Evolutionary conservation across 2,113 vertebrate genomes (phyloP), one percentile per base, ranked within the genome.

Genomic region (Taxidea taxus): DNA sequence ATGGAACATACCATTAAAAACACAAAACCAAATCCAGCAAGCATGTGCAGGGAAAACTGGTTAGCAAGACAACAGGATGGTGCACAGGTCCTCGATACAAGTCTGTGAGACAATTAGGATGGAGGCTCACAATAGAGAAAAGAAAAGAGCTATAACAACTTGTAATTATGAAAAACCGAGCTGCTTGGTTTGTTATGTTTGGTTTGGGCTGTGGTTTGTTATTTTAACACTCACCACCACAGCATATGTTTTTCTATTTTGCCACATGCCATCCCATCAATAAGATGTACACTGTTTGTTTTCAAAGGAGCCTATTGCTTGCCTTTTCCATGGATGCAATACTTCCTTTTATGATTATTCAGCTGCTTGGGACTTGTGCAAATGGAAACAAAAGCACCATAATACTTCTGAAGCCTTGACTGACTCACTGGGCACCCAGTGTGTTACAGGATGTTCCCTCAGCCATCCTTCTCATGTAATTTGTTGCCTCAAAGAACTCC

Each of bases 241-340:
- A 70, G 47, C 72, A 89, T 39, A 34, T 47, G 51, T 31, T 62
- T 88, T 86, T 91, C 21, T 75, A 8, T 21, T 96, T 70, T 72
- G 14, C 6, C 86, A 75, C 84, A 91, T 74, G 18, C 27, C 44
- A 84, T 64, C 18, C 8, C 18, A 31, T 64, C 49, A 60, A 82
- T 75, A 87, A 83, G 49, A 96, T 49, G 16, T 54, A 75, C 16
- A 15, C 25, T 68, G 83, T 91, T 96, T 91, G 27, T 86, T 95
- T 97, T 66, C 39, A 51, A 62, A 95, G 49, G 15, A 13, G 15
- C 51, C 62, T 89, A 29, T 21, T 25, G 54, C 42, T 62, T 75
- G 56, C 13, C 66, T 93, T 93, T 82, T 86, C 34, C 34, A 34
- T n/a, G 49, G 49, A 74, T 49, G 56, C 39, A 54, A 44, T 66